Percentiles rank a stretch among this genome's conserved stretches.
Conservation (phyloP, 2,888 invertebrate genomes). For the Villa cingulata region DNA sequence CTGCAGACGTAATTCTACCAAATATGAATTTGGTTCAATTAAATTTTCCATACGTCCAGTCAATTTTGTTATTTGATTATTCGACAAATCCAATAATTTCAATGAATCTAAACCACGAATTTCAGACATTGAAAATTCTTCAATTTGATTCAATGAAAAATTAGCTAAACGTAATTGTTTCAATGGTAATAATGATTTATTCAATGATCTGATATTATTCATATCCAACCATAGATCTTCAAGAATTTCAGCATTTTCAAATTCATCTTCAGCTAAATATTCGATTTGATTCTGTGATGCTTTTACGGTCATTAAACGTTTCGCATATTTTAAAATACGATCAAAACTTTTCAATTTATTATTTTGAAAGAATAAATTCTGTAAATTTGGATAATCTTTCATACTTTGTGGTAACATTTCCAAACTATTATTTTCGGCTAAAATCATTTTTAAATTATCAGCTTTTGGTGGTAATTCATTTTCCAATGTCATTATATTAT, state of each 20-base stretch:
- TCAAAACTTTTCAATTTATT: slow-evolving; percentile 59
- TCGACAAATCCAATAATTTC: slow-evolving; percentile 60
- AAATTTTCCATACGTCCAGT: slow-evolving; percentile 57
- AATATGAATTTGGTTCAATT: slow-evolving; percentile 60
- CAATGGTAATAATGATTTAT: slow-evolving; percentile 57
- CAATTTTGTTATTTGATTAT: slow-evolving; percentile 55
- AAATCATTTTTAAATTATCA: slow-evolving; percentile 49
- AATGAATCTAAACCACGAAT: slow-evolving; percentile 58
- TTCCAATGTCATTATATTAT: slow-evolving; percentile 59
- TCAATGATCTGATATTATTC: slow-evolving; percentile 56
- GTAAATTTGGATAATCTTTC: slow-evolving; percentile 51
- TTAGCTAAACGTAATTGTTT: slow-evolving; percentile 54
- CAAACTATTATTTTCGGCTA: slow-evolving; percentile 60
- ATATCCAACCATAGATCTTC: slow-evolving; percentile 58
- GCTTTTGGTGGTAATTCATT: slow-evolving; percentile 58
- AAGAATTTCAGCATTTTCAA: slow-evolving; percentile 52
- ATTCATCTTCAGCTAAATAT: slow-evolving; percentile 63
- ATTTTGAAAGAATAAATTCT: slow-evolving; percentile 56
- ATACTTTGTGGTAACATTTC: slow-evolving; percentile 58
- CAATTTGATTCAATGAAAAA: slow-evolving; percentile 59
- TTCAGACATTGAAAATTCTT: slow-evolving; percentile 68
- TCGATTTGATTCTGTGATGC: slow-evolving; percentile 62
- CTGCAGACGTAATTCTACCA: slow-evolving; percentile 58
- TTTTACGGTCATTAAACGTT: slow-evolving; percentile 49
- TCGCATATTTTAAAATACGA: slow-evolving; percentile 55